These are phyloP conservation scores for Corythoichthys haematopterus DNA, from an alignment of 2,113 vertebrate species.

Conservation along the genomic window DNA sequence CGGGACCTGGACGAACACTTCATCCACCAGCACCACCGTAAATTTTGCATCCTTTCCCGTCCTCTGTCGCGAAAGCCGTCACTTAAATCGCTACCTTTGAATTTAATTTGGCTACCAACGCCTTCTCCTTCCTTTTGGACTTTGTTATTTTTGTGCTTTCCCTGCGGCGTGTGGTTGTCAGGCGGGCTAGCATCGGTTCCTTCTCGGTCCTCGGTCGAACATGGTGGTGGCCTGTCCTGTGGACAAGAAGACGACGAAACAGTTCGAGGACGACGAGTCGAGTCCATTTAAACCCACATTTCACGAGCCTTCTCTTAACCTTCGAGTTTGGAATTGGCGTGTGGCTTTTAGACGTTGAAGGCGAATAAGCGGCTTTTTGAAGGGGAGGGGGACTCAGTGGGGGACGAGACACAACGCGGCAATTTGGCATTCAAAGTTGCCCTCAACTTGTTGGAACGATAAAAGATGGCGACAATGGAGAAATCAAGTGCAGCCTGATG, in stretches of 20 bases:
- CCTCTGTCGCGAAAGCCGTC: background rate
- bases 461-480: slow-evolving; percentile 2
- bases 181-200: slow-evolving; percentile 45
- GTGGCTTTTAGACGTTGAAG: background rate
- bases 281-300: slow-evolving; percentile 5
- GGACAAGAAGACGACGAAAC: slow-evolving; percentile 13
- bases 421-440: slow-evolving; percentile 31
- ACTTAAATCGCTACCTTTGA: background rate
- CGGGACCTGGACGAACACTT: background rate
- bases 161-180: slow-evolving; percentile 10
- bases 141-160: background rate
- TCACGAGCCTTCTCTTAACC: background rate
- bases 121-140: background rate
- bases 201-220: slow-evolving; percentile 46
- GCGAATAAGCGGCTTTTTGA: background rate
- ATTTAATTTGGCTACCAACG: background rate
- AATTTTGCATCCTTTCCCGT: background rate
- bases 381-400: background rate
- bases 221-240: slow-evolving; percentile 68
- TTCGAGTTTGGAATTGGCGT: background rate
- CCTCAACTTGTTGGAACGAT: background rate
- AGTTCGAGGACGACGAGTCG: slow-evolving; percentile 18
- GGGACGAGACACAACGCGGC: background rate
- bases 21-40: background rate
- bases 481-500: slow-evolving; percentile 23